phyloP scores from a whole-genome alignment of 2,888 invertebrate genomes.

The Eurytoma adleriae region DNA sequence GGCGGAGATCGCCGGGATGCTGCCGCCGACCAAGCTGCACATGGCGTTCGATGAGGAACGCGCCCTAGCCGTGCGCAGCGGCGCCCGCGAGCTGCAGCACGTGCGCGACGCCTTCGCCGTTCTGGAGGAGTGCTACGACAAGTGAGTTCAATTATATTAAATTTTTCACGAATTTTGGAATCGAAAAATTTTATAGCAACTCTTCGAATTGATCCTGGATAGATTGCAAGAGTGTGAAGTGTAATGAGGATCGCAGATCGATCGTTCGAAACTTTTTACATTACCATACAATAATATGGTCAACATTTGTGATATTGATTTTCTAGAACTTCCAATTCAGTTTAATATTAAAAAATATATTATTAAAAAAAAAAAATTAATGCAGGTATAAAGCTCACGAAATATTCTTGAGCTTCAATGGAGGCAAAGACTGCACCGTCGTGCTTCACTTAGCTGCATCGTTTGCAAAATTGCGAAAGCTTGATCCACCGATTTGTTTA shows the following conservation, averaged over 20 bases:
- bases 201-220: too few relatives aligned
- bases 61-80: slow-evolving; percentile 62
- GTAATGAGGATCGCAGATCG: too few relatives aligned
- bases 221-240: too few relatives aligned
- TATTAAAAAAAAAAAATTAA: neutral
- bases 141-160: too few relatives aligned
- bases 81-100: slow-evolving; percentile 61
- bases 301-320: too few relatives aligned
- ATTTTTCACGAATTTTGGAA: slow-evolving; percentile 50
- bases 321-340: too few relatives aligned
- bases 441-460: slow-evolving; percentile 85
- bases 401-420: slow-evolving; percentile 95
- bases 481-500: slow-evolving; percentile 81
- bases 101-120: slow-evolving; percentile 65
- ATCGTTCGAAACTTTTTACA: too few relatives aligned
- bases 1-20: slow-evolving; percentile 58
- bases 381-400: slow-evolving; percentile 84
- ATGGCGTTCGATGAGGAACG: slow-evolving; percentile 51
- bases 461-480: slow-evolving; percentile 75
- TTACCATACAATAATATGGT: too few relatives aligned
- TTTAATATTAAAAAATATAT: too few relatives aligned
- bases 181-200: too few relatives aligned
- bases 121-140: slow-evolving; percentile 68
- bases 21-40: slow-evolving; percentile 39
- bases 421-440: slow-evolving; percentile 98